A percentile compares a stretch with the other conserved stretches of the same genome.
These are phyloP conservation scores for Drusus annulatus DNA, from an alignment of 1,140 invertebrate species.

Conservation along the genomic window DNA sequence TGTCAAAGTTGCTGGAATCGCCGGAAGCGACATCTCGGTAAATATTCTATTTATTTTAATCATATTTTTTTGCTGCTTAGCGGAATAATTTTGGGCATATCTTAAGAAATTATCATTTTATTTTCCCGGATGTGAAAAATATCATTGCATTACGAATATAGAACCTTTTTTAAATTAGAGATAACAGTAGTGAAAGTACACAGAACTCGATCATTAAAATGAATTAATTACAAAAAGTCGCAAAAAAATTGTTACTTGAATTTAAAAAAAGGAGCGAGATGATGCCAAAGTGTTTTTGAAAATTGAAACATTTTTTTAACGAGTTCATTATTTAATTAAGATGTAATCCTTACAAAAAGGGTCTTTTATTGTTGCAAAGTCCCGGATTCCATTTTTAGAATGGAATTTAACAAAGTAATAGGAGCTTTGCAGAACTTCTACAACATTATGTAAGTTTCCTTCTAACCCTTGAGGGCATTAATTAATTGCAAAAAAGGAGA, in stretches of 20 bases:
- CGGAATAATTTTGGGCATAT: neutral
- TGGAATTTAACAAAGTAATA: slow-evolving; percentile 8
- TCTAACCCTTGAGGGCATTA: slow-evolving; percentile 47
- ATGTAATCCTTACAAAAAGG: neutral
- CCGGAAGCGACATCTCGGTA: slow-evolving; percentile 53
- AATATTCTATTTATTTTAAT: slow-evolving; percentile 11
- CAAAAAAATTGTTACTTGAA: too few species aligned
- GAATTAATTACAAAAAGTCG: too few species aligned
- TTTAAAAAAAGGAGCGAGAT: too few species aligned
- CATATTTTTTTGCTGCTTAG: neutral
- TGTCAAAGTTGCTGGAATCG: slow-evolving; percentile 50
- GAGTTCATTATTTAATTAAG: neutral
- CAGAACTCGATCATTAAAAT: too few species aligned
- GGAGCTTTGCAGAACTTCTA: slow-evolving; percentile 2
- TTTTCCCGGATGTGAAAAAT: neutral
- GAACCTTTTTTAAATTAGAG: too few species aligned
- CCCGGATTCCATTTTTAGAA: neutral
- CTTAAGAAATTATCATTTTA: neutral
- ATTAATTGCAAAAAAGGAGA: slow-evolving; percentile 53
- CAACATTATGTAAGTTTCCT: slow-evolving; percentile 9
- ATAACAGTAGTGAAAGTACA: too few species aligned
- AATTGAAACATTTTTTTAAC: neutral
- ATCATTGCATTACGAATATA: too few species aligned
- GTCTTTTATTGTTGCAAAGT: neutral
- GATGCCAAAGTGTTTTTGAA: neutral